A percentile compares a stretch with the other conserved stretches of the same genome.
Evolutionary conservation across 2,888 invertebrate genomes (phyloP).

Genomic region (Adelognathus sp.): DNA sequence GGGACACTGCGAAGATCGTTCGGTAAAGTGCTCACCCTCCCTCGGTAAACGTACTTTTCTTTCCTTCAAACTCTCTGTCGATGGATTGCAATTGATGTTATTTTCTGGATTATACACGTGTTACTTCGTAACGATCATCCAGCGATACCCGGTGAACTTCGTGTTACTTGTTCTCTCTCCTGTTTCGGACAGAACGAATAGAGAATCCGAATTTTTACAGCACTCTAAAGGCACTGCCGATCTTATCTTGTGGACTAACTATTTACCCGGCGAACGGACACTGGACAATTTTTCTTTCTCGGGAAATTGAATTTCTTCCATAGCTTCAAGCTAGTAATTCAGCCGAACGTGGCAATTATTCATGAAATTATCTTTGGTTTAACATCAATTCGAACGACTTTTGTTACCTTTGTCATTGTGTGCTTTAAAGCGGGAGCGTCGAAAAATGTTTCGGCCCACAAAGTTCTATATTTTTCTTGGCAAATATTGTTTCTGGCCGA

Average conservation of each 20-base stretch:
- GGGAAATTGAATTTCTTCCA: not conserved
- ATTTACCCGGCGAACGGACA: not conserved
- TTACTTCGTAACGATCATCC: slow-evolving; percentile 29
- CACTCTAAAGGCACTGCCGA: slow-evolving; percentile 17
- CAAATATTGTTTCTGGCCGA: no score
- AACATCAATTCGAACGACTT: no score
- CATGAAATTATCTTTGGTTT: no score
- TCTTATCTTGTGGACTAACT: slow-evolving; percentile 55
- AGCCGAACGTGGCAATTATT: not conserved
- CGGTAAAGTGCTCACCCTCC: slow-evolving; percentile 56
- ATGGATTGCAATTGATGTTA: slow-evolving; percentile 42
- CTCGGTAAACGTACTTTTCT: slow-evolving; percentile 49
- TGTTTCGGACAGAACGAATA: slow-evolving; percentile 26
- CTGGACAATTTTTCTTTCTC: not conserved
- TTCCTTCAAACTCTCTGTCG: slow-evolving; percentile 7
- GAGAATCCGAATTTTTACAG: slow-evolving; percentile 36
- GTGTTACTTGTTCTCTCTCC: slow-evolving; percentile 30
- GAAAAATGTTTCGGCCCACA: no score
- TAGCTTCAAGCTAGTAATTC: no score
- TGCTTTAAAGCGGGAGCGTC: no score
- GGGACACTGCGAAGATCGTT: slow-evolving; percentile 66
- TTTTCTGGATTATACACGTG: slow-evolving; percentile 35
- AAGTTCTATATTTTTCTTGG: no score
- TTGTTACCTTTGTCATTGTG: no score
- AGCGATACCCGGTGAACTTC: slow-evolving; percentile 18